These are phyloP conservation scores for Lerista edwardsae DNA, from an alignment of 2,797 vertebrate species.

Conservation along the genomic window DNA sequence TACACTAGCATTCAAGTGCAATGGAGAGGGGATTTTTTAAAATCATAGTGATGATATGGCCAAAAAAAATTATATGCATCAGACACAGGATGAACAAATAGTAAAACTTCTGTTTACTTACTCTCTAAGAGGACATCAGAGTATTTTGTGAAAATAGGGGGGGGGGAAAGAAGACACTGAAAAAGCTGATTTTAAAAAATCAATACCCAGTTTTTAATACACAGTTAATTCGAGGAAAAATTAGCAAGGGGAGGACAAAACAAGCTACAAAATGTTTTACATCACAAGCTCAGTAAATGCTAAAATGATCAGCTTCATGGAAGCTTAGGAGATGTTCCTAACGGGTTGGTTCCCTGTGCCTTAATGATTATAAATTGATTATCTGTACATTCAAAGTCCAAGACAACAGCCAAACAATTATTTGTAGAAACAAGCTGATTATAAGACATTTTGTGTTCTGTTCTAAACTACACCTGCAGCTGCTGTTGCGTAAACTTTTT, in stretches of 20 bases:
- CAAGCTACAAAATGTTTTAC: neutral
- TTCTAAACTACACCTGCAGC: neutral
- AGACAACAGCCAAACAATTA: neutral
- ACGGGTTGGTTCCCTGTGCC: neutral
- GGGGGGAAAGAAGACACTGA: slow-evolving; percentile 64
- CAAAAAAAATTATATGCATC: neutral
- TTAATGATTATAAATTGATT: neutral
- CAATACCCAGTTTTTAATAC: neutral
- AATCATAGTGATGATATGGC: neutral
- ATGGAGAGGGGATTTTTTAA: neutral
- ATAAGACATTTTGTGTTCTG: neutral
- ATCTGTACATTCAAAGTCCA: neutral
- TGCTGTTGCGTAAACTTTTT: neutral
- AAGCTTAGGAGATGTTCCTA: neutral
- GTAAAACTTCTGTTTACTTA: slow-evolving; percentile 73
- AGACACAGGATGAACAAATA: slow-evolving; percentile 9
- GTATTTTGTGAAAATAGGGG: slow-evolving; percentile 71
- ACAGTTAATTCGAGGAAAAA: neutral
- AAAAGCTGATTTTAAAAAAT: neutral
- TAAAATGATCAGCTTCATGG: neutral
- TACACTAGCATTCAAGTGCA: neutral
- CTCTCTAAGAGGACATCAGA: slow-evolving; percentile 83
- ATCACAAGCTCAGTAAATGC: neutral
- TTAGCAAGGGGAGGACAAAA: neutral
- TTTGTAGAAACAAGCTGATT: neutral